phyloP scores from a whole-genome alignment of 2,113 vertebrate genomes.

The Hydropotes inermis region DNA sequence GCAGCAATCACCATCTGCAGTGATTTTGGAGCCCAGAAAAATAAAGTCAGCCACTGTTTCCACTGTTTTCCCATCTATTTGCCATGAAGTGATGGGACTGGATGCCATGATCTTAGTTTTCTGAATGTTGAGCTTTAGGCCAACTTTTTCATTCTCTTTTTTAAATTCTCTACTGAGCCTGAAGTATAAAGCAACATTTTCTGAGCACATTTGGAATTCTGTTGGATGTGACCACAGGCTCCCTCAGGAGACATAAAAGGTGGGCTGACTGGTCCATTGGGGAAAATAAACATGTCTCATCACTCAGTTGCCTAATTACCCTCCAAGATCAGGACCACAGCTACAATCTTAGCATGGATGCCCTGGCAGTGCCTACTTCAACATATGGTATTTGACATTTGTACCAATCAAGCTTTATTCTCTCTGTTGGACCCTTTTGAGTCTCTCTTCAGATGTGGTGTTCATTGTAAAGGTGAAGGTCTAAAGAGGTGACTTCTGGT shows the following conservation, averaged over 20 bases:
- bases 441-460: slow-evolving; percentile 13
- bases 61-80: too few species aligned
- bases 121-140: too few species aligned
- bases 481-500: slow-evolving; percentile 7
- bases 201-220: neutral
- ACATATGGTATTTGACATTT: neutral
- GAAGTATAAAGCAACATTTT: neutral
- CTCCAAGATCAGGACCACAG: neutral
- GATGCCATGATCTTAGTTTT: too few species aligned
- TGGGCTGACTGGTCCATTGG: neutral
- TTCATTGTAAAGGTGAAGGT: neutral
- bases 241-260: neutral
- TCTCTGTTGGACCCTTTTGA: neutral
- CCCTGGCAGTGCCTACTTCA: neutral
- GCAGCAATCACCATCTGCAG: too few species aligned
- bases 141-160: neutral
- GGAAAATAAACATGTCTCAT: neutral
- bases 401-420: neutral
- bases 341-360: neutral
- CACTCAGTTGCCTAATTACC: neutral
- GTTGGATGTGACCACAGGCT: neutral
- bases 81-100: too few species aligned
- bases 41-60: too few species aligned
- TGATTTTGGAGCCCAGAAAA: too few species aligned
- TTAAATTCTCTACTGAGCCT: neutral